phyloP scores from a whole-genome alignment of 2,113 vertebrate species.

The Scophthalmus maximus region DNA sequence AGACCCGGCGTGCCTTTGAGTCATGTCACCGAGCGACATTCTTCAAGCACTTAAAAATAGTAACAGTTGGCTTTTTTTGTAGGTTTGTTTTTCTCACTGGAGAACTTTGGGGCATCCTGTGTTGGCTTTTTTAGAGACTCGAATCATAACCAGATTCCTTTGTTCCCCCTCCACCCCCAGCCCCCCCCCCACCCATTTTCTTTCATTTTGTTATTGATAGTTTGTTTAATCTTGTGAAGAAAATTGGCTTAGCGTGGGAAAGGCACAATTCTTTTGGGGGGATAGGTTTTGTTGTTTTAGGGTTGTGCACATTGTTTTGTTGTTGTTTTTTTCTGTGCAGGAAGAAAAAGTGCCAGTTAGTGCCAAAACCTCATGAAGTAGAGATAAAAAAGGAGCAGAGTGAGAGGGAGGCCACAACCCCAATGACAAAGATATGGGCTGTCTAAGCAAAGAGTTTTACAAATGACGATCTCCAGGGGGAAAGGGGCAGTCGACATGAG shows the following conservation, averaged over 20 bases:
- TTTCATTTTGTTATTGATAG: conserved; percentile 71
- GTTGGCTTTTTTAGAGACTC: conserved; percentile 59
- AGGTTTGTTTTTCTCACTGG: conserved; percentile 78
- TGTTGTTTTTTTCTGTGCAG: conserved; percentile 38
- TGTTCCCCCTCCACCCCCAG: conserved; percentile 1
- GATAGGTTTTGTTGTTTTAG: conserved; percentile 80
- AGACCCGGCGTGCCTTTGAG: conserved; percentile 79
- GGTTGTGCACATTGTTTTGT: conserved; percentile 63
- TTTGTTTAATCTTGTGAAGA: conserved; percentile 83
- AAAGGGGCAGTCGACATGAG: conserved; percentile 56
- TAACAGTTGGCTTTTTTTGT: conserved; percentile 77
- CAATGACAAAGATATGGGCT: conserved; percentile 82
- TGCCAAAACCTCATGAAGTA: conserved; percentile 83
- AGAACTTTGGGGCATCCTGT: conserved; percentile 83
- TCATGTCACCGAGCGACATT: conserved; percentile 82
- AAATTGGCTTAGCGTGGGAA: conserved; percentile 85
- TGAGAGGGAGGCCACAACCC: conserved; percentile 78
- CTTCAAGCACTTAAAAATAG: conserved; percentile 85
- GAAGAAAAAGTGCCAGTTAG: conserved; percentile 75
- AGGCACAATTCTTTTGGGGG: conserved; percentile 68
- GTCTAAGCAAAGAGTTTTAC: conserved; percentile 81
- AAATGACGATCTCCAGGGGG: conserved; percentile 80
- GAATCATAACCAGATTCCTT: conserved; percentile 83
- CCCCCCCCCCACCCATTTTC: conserved; percentile 24
- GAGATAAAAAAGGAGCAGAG: conserved; percentile 75